phyloP scores from a whole-genome alignment of 92 coral and sea anemone species.

The Virgularia gustaviana region DNA sequence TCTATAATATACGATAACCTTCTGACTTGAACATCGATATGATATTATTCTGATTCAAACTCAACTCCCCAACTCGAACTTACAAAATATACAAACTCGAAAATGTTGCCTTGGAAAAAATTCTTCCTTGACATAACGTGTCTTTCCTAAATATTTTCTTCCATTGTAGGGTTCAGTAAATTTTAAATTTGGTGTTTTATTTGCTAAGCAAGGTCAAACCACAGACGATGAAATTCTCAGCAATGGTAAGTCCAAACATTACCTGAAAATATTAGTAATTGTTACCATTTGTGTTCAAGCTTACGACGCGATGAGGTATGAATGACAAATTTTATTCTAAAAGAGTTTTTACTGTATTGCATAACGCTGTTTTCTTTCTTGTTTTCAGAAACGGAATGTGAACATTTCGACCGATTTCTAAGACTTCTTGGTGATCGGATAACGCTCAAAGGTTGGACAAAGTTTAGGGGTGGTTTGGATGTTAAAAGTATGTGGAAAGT shows the following conservation, averaged over 20 bases:
- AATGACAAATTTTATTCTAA: too few species aligned
- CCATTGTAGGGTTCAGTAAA: slow-evolving; percentile 82
- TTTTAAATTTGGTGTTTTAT: slow-evolving; percentile 91
- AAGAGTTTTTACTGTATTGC: too few species aligned
- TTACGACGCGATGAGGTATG: too few species aligned
- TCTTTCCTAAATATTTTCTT: not conserved
- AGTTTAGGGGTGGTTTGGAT: slow-evolving; percentile 95
- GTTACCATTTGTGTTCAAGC: too few species aligned
- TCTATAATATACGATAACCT: too few species aligned
- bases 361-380: not conserved
- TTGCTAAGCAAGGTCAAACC: slow-evolving; percentile 83
- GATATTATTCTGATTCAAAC: too few species aligned
- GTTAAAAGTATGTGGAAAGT: slow-evolving; percentile 66
- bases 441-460: slow-evolving; percentile 71
- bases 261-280: too few species aligned
- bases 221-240: slow-evolving; percentile 95
- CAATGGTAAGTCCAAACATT: slow-evolving; percentile 88
- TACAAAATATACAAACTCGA: too few species aligned
- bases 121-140: not conserved
- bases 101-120: too few species aligned
- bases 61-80: too few species aligned
- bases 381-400: slow-evolving; percentile 68
- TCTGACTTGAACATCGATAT: too few species aligned
- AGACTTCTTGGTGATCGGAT: slow-evolving; percentile 78
- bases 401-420: slow-evolving; percentile 69